These are phyloP conservation scores for Merluccius polli DNA, from an alignment of 2,797 vertebrate species.

Conservation along the genomic window DNA sequence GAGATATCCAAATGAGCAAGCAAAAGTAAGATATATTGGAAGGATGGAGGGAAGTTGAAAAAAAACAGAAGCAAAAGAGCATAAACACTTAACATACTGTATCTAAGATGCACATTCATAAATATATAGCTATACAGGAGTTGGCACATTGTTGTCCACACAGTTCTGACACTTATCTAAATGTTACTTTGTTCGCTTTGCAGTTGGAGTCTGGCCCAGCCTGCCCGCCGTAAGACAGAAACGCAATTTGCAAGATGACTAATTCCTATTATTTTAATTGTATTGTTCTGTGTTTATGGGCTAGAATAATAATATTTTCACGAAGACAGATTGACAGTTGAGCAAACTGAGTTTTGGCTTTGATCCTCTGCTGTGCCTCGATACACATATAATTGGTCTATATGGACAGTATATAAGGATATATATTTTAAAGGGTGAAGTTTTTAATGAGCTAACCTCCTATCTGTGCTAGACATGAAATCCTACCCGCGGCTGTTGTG, in stretches of 20 bases:
- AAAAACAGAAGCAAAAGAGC: background rate
- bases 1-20: background rate
- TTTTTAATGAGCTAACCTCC: background rate
- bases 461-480: background rate
- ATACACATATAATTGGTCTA: background rate
- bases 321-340: background rate
- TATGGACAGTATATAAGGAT: background rate
- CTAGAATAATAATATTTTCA: background rate
- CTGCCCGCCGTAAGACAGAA: background rate
- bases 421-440: background rate
- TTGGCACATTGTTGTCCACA: background rate
- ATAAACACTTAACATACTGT: background rate
- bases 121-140: background rate
- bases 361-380: background rate
- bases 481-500: background rate
- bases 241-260: background rate
- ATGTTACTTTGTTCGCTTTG: background rate
- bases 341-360: background rate
- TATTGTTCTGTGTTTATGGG: background rate
- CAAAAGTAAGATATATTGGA: background rate
- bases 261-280: background rate
- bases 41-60: background rate
- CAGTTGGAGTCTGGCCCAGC: background rate
- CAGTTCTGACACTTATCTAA: background rate
- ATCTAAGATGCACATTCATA: background rate